These are phyloP conservation scores for Echinometra lucunter DNA, from an alignment of 53 echinoderm and acorn worm species.

Conservation along the genomic window DNA sequence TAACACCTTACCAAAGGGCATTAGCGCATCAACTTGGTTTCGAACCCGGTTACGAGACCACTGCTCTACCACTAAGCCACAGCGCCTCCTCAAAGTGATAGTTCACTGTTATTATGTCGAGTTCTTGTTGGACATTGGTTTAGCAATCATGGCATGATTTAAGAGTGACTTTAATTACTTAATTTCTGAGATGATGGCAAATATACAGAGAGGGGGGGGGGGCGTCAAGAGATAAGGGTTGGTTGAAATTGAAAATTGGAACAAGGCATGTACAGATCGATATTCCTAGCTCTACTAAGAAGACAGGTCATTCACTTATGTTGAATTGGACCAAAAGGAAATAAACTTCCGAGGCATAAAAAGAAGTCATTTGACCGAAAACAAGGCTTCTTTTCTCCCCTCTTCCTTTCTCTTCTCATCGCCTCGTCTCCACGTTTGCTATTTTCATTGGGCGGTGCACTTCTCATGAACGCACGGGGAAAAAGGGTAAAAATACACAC, in stretches of 20 bases:
- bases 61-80: too few relatives aligned
- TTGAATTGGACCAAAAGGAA: slow-evolving; percentile 30
- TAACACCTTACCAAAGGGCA: too few relatives aligned
- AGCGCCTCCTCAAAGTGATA: too few relatives aligned
- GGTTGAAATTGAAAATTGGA: slow-evolving; percentile 2
- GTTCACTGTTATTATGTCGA: too few relatives aligned
- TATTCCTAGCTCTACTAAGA: neutral
- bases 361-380: slow-evolving; percentile 2
- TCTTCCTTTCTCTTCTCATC: neutral
- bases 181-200: too few relatives aligned
- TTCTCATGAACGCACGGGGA: neutral
- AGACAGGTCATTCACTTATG: slow-evolving; percentile 36
- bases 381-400: neutral
- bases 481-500: slow-evolving; percentile 19
- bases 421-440: neutral
- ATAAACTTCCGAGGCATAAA: slow-evolving; percentile 26
- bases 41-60: too few relatives aligned
- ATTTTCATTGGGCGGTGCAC: neutral
- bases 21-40: too few relatives aligned
- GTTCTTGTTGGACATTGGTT: too few relatives aligned
- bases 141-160: too few relatives aligned
- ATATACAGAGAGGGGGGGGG: too few relatives aligned
- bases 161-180: too few relatives aligned
- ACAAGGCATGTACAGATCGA: neutral
- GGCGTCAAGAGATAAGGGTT: neutral